phyloP scores from a whole-genome alignment of 1,140 invertebrate species.

The Drosophila sp. region DNA sequence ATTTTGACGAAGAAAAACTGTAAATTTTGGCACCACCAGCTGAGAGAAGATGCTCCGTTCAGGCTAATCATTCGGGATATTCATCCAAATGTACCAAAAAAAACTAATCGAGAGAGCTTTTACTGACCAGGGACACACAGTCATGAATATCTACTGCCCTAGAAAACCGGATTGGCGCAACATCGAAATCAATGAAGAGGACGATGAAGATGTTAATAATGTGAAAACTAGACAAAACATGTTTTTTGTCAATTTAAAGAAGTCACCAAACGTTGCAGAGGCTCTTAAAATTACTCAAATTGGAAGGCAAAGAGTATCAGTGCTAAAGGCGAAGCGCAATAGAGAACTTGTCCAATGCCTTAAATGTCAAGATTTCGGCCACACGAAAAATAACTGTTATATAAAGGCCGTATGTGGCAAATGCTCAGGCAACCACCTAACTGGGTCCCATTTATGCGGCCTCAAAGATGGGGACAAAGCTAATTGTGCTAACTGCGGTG shows the following conservation, averaged over 20 bases:
- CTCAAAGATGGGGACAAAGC: no score
- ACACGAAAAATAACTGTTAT: no score
- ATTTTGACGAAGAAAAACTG: slow-evolving; percentile 13
- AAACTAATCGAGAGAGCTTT: slow-evolving; percentile 26
- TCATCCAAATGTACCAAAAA: slow-evolving; percentile 18
- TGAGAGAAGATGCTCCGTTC: slow-evolving; percentile 21
- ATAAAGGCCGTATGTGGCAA: no score
- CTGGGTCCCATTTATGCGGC: no score
- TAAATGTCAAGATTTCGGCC: no score
- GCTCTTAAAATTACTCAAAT: slow-evolving; percentile 23
- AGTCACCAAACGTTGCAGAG: slow-evolving; percentile 16
- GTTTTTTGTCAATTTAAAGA: slow-evolving; percentile 11
- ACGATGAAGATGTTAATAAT: slow-evolving; percentile 3
- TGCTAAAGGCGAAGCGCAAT: slow-evolving; percentile 7
- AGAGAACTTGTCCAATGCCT: slow-evolving; percentile 13
- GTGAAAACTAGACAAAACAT: slow-evolving; percentile 17
- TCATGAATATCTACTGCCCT: slow-evolving; percentile 34
- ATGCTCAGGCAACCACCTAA: no score
- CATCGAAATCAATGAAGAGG: background rate
- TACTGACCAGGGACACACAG: slow-evolving; percentile 20
- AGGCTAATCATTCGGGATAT: slow-evolving; percentile 27
- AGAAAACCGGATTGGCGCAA: slow-evolving; percentile 13
- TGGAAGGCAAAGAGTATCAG: slow-evolving; percentile 22
- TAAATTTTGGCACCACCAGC: slow-evolving; percentile 36
- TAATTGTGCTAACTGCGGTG: no score